These are phyloP conservation scores for Phenganax marumi DNA, from an alignment of 92 coral and sea anemone genomes.

Conservation along the genomic window DNA sequence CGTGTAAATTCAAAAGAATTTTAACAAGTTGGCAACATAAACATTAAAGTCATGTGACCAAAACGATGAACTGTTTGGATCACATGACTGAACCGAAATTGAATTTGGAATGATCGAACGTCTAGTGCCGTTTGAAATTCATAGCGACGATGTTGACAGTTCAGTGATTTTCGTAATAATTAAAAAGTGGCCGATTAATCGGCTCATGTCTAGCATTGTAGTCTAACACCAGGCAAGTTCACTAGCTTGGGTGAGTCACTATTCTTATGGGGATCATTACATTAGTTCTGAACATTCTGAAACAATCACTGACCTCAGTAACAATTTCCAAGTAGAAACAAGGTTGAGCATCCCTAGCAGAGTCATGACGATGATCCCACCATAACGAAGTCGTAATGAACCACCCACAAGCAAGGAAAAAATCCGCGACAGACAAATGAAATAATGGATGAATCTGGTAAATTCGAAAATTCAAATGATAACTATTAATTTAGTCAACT, in stretches of 20 bases:
- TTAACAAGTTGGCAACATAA: too few relatives aligned
- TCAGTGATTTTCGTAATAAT: too few relatives aligned
- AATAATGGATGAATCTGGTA: constrained; percentile 80
- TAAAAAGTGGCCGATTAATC: too few relatives aligned
- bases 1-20: too few relatives aligned
- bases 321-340: constrained; percentile 74
- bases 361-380: constrained; percentile 37
- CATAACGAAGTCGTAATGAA: constrained; percentile 66
- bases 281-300: too few relatives aligned
- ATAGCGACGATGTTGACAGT: too few relatives aligned
- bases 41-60: too few relatives aligned
- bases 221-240: constrained; percentile 1
- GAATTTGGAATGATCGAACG: too few relatives aligned
- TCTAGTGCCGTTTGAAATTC: too few relatives aligned
- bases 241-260: neutral
- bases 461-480: neutral
- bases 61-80: too few relatives aligned
- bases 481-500: neutral
- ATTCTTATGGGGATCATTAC: too few relatives aligned
- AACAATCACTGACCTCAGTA: constrained; percentile 66
- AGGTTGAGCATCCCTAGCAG: neutral
- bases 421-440: constrained; percentile 79
- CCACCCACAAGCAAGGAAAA: constrained; percentile 69
- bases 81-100: too few relatives aligned
- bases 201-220: neutral